Evolutionary conservation across 2,888 invertebrate species (phyloP).

Genomic region (Cryptocheilus praepositus): DNA sequence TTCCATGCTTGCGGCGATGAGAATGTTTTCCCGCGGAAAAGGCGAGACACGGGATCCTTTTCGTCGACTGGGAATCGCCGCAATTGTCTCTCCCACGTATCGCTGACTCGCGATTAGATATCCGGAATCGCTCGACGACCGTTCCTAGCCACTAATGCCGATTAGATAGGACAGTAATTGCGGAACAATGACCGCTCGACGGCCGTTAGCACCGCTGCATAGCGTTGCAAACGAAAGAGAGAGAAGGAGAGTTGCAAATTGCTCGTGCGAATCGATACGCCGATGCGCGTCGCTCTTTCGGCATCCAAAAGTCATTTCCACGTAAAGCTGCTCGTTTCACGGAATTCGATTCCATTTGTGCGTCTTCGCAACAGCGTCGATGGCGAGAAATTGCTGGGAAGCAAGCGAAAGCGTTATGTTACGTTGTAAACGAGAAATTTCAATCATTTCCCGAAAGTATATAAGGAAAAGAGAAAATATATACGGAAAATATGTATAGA

Average conservation of each 20-base stretch:
- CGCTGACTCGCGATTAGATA: constrained; percentile 53
- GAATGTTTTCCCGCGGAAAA: no score
- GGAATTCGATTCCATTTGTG: background rate
- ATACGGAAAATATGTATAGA: no score
- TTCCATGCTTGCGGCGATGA: no score
- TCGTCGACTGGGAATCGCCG: constrained; percentile 33
- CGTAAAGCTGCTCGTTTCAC: background rate
- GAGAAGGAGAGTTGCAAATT: constrained; percentile 33
- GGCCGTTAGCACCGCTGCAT: constrained; percentile 46
- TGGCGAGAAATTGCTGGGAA: no score
- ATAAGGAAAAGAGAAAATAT: no score
- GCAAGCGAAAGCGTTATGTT: no score
- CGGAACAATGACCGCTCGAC: constrained; percentile 59
- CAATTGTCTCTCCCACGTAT: constrained; percentile 47
- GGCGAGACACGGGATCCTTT: no score
- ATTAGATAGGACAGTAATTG: constrained; percentile 62
- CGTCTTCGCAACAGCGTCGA: no score
- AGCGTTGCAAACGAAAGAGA: constrained; percentile 12
- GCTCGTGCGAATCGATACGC: constrained; percentile 43
- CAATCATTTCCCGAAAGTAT: no score
- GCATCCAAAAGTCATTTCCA: background rate
- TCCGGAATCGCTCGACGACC: constrained; percentile 47
- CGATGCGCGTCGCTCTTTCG: background rate
- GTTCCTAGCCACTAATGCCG: constrained; percentile 50
- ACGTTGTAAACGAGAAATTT: no score